phyloP scores from a whole-genome alignment of 2,888 invertebrate genomes.

The Electrophaes corylata region DNA sequence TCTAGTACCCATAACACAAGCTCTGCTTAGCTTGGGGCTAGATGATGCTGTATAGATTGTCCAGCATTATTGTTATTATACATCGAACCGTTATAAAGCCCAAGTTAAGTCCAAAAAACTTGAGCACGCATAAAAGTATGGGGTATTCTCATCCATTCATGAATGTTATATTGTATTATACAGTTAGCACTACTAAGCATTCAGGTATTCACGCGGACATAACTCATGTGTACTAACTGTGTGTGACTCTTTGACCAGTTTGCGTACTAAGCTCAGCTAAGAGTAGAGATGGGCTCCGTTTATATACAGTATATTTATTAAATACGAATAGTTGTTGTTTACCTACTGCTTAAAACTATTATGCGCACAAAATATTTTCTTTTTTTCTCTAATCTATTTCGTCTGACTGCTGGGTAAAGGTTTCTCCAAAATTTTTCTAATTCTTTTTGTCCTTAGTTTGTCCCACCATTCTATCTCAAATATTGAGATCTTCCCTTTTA shows the following conservation, averaged over 20 bases:
- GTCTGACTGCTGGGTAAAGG: too few species aligned
- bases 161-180: slow-evolving; percentile 48
- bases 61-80: too few species aligned
- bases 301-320: neutral
- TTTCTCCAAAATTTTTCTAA: too few species aligned
- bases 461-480: too few species aligned
- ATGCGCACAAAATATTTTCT: too few species aligned
- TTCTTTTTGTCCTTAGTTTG: too few species aligned
- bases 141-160: slow-evolving; percentile 35
- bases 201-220: slow-evolving; percentile 46
- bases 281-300: neutral
- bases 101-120: neutral
- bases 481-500: too few species aligned
- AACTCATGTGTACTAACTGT: slow-evolving; percentile 19
- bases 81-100: neutral
- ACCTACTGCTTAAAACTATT: too few species aligned
- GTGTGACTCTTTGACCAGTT: slow-evolving; percentile 5
- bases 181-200: slow-evolving; percentile 50
- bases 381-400: too few species aligned
- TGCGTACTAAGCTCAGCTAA: neutral
- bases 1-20: too few species aligned
- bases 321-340: neutral
- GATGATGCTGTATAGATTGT: too few species aligned
- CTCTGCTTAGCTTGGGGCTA: too few species aligned
- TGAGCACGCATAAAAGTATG: neutral